phyloP scores from a whole-genome alignment of 2,113 vertebrate genomes.

The Suncus etruscus region DNA sequence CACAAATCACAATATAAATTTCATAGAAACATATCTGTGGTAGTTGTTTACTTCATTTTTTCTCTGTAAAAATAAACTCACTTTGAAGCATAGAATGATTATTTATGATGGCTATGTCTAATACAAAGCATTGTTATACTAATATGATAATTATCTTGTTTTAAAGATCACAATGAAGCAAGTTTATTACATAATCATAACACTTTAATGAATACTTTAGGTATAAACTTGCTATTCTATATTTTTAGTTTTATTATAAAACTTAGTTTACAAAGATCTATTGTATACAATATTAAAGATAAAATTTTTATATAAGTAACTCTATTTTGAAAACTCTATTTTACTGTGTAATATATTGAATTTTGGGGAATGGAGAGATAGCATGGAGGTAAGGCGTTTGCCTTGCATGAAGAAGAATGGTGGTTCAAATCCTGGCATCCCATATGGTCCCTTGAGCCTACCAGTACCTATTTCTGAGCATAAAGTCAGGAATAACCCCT shows the following conservation, averaged over 20 bases:
- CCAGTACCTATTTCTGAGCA: no score
- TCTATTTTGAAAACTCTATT: background rate
- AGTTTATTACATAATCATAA: no score
- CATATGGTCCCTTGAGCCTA: no score
- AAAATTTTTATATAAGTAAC: no score
- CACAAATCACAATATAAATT: background rate
- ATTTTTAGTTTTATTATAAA: background rate
- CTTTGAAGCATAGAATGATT: background rate
- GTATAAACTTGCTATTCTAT: background rate
- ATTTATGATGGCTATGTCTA: background rate
- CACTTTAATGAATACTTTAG: no score
- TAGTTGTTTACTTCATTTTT: slow-evolving; percentile 9
- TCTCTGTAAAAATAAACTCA: background rate
- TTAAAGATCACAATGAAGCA: background rate
- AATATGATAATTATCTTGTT: background rate
- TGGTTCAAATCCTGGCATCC: no score
- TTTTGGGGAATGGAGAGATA: background rate
- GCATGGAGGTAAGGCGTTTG: no score
- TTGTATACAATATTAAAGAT: no score
- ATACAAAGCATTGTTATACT: background rate
- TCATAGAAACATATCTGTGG: background rate
- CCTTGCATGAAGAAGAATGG: no score
- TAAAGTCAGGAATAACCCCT: no score
- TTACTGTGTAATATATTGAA: background rate
- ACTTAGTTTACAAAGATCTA: background rate